Conservation (phyloP, 1,140 invertebrate genomes). For the Magallana ariakensis region DNA sequence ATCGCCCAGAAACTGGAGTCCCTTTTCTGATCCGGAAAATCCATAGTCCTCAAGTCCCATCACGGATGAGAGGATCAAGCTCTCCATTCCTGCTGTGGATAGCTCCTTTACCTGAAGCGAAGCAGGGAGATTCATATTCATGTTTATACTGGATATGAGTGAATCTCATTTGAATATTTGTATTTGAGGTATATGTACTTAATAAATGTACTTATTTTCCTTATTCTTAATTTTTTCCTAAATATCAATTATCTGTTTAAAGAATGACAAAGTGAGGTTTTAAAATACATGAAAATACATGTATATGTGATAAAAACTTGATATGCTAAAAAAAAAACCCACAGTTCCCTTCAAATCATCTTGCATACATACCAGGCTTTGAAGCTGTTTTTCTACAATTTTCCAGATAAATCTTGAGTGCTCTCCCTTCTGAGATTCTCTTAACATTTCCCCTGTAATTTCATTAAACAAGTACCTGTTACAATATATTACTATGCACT, state of each 20-base stretch:
- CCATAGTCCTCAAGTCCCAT: constrained; percentile 21
- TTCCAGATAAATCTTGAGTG: constrained; percentile 39
- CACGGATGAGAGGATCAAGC: neutral
- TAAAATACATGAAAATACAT: too few relatives aligned
- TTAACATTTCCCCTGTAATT: neutral
- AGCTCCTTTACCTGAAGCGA: neutral
- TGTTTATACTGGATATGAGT: neutral
- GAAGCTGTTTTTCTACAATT: constrained; percentile 36
- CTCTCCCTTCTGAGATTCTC: constrained; percentile 16
- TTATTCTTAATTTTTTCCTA: too few relatives aligned
- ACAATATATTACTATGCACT: too few relatives aligned
- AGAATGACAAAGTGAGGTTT: too few relatives aligned
- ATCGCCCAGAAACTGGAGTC: constrained; percentile 14
- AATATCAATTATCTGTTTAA: too few relatives aligned
- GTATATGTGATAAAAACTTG: too few relatives aligned
- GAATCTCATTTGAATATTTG: too few relatives aligned
- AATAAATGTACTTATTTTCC: too few relatives aligned
- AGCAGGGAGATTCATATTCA: neutral
- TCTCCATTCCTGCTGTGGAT: constrained; percentile 7
- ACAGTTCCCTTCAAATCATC: too few relatives aligned
- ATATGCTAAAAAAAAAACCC: too few relatives aligned
- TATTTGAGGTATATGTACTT: too few relatives aligned
- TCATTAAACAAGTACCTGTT: neutral
- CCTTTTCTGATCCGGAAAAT: constrained; percentile 25
- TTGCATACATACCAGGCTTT: neutral